phyloP scores from a whole-genome alignment of 2,888 invertebrate genomes.

The Encarsia formosa region DNA sequence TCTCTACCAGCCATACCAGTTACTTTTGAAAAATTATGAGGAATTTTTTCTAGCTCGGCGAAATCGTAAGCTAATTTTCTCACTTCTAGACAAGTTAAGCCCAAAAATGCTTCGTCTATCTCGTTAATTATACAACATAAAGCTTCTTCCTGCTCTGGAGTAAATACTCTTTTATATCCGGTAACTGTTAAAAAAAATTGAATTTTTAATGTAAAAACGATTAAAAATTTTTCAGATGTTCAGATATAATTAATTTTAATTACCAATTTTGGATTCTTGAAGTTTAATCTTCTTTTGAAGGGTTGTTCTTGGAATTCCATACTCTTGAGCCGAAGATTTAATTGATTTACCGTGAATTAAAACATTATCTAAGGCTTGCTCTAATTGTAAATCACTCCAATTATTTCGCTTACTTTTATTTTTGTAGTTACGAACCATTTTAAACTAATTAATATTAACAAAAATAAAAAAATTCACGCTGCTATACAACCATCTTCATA shows the following conservation, averaged over 20 bases:
- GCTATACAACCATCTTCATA: too few species aligned
- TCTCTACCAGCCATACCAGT: slow-evolving; percentile 1
- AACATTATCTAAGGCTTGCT: neutral
- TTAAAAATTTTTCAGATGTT: neutral
- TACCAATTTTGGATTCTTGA: too few species aligned
- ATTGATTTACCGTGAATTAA: too few species aligned
- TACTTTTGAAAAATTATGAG: neutral
- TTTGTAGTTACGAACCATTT: neutral
- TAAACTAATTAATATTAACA: too few species aligned
- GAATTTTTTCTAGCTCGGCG: neutral
- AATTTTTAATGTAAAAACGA: neutral
- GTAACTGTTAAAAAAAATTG: neutral
- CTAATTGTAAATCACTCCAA: neutral
- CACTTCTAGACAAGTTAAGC: neutral
- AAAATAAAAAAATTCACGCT: too few species aligned
- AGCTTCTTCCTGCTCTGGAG: too few species aligned
- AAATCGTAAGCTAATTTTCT: neutral
- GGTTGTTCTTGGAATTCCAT: neutral
- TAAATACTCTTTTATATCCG: too few species aligned
- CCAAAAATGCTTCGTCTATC: neutral
- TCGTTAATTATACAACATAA: neutral
- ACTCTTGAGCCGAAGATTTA: neutral
- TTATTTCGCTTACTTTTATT: neutral
- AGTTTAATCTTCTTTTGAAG: neutral
- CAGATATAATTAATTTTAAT: neutral